Percentiles rank a stretch among this genome's conserved stretches.
Evolutionary conservation across 2,888 invertebrate species (phyloP).

Genomic region (Drosophila koepferae): DNA sequence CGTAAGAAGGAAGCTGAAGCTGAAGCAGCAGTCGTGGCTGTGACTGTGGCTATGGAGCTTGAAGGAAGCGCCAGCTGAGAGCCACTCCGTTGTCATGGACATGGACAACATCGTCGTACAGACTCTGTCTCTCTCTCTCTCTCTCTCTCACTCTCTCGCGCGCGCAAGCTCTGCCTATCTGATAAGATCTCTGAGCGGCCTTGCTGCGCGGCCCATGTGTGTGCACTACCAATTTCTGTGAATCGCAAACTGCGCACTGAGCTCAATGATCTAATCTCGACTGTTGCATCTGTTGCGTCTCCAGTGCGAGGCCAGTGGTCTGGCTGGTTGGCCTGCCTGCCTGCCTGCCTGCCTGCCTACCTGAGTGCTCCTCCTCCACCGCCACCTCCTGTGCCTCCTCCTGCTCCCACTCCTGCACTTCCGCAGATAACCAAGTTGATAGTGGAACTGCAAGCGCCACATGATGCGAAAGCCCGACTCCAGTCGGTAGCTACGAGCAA

Average conservation of each 20-base stretch:
- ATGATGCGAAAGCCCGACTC: slow-evolving; percentile 43
- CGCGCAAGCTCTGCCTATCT: slow-evolving; percentile 6
- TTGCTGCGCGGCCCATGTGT: slow-evolving; percentile 67
- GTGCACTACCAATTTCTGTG: slow-evolving; percentile 77
- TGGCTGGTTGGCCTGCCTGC: not conserved
- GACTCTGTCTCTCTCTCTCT: not conserved
- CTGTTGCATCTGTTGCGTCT: slow-evolving; percentile 66
- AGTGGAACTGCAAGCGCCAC: slow-evolving; percentile 76
- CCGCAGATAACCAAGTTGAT: slow-evolving; percentile 72
- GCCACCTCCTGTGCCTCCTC: not conserved
- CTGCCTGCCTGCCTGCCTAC: not conserved
- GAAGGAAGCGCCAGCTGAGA: slow-evolving; percentile 67
- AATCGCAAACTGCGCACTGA: slow-evolving; percentile 62
- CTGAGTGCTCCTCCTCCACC: slow-evolving; percentile 11
- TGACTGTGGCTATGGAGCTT: not conserved
- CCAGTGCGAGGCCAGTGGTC: slow-evolving; percentile 27
- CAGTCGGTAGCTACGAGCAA: slow-evolving; percentile 39
- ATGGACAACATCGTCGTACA: slow-evolving; percentile 17
- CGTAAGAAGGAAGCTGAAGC: slow-evolving; percentile 43
- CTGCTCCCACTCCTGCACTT: slow-evolving; percentile 27
- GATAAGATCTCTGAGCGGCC: slow-evolving; percentile 58
- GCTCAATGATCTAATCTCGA: slow-evolving; percentile 70
- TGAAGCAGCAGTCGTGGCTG: not conserved
- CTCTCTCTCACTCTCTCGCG: not conserved
- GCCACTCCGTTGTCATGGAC: slow-evolving; percentile 17